phyloP scores from a whole-genome alignment of 2,113 vertebrate genomes.

The Rhinolophus sinicus region DNA sequence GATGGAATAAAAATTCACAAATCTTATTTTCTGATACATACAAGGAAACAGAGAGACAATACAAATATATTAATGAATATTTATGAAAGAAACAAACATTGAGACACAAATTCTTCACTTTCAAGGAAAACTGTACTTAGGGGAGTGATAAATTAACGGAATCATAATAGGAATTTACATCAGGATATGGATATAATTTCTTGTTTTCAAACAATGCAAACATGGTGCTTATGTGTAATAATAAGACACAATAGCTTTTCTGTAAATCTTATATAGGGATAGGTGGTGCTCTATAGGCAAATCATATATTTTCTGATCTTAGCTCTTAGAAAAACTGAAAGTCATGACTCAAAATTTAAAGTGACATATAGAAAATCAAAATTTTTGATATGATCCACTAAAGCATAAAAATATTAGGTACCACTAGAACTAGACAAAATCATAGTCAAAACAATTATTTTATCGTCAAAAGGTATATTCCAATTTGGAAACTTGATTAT shows the following conservation, averaged over 20 bases:
- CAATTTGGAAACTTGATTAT: slow-evolving; percentile 2
- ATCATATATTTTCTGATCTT: slow-evolving; percentile 15
- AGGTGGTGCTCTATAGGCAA: not conserved
- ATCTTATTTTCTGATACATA: not conserved
- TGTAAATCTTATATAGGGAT: not conserved
- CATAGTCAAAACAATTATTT: not conserved
- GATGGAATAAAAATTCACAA: not conserved
- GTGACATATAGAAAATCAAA: not conserved
- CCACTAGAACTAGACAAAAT: not conserved
- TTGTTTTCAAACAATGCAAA: slow-evolving; percentile 35
- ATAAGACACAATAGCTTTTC: not conserved
- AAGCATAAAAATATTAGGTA: not conserved
- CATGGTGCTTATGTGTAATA: not conserved
- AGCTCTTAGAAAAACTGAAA: slow-evolving; percentile 45
- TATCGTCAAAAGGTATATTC: not conserved
- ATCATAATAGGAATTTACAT: not conserved
- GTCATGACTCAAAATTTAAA: slow-evolving; percentile 13
- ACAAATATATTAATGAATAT: not conserved
- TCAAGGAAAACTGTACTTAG: slow-evolving; percentile 13
- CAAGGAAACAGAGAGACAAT: not conserved
- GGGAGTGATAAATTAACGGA: not conserved
- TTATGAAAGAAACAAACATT: slow-evolving; percentile 29
- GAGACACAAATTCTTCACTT: not conserved
- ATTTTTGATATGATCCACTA: not conserved
- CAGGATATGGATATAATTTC: not conserved